These are phyloP conservation scores for Platyscapa corneri DNA, from an alignment of 1,140 invertebrate species.

Conservation along the genomic window DNA sequence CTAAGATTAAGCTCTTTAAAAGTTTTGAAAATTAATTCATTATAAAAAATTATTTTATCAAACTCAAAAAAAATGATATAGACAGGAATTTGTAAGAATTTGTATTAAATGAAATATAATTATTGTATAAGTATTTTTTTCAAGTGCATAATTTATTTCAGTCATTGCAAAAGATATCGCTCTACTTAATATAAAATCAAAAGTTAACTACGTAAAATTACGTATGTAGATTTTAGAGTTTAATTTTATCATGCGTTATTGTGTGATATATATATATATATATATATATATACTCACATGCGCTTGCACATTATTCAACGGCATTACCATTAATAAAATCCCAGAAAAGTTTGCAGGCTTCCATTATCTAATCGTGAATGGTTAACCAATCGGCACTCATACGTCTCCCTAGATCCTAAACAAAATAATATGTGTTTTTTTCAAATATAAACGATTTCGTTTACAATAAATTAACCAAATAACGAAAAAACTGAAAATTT, in stretches of 20 bases:
- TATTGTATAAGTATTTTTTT: not conserved
- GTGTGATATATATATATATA: too few relatives aligned
- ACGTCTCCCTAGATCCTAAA: constrained; percentile 2
- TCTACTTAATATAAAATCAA: not conserved
- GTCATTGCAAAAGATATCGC: constrained; percentile 8
- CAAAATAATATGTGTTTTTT: constrained; percentile 17
- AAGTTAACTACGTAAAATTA: constrained; percentile 17
- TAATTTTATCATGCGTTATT: constrained; percentile 25
- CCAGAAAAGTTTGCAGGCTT: constrained; percentile 13
- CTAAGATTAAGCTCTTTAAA: constrained; percentile 30
- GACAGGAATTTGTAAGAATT: not conserved
- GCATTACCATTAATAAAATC: constrained; percentile 21
- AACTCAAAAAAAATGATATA: not conserved
- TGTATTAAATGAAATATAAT: not conserved
- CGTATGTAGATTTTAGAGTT: not conserved
- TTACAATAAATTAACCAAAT: constrained; percentile 25
- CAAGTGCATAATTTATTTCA: constrained; percentile 4
- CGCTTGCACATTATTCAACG: constrained; percentile 12
- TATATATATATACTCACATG: too few relatives aligned
- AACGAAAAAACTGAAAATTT: constrained; percentile 19
- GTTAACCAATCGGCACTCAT: constrained; percentile 53
- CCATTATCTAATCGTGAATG: constrained; percentile 50
- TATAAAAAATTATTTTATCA: not conserved
- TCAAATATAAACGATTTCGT: constrained; percentile 10
- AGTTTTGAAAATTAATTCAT: not conserved